These are phyloP conservation scores for Semnornis frantzii DNA, from an alignment of 2,113 vertebrate species.

Conservation along the genomic window DNA sequence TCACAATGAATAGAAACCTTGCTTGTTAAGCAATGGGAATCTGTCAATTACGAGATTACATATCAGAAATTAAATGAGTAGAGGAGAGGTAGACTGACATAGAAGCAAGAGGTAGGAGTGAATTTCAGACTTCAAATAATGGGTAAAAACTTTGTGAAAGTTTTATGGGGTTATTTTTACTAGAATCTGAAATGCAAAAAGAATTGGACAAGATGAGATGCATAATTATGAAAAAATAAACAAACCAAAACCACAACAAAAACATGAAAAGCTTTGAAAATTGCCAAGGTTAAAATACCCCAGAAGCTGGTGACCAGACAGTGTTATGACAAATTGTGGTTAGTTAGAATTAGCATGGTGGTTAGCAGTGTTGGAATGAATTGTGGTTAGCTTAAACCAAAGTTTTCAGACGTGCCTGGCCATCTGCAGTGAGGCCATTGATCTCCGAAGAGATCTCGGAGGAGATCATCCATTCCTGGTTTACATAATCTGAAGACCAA, in stretches of 20 bases:
- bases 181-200: background rate
- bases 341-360: background rate
- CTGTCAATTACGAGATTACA: background rate
- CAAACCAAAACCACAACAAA: too few relatives aligned
- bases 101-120: background rate
- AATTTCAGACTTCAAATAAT: background rate
- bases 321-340: background rate
- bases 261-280: background rate
- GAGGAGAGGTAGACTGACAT: background rate
- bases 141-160: background rate
- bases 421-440: background rate
- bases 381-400: background rate
- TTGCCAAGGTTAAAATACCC: background rate
- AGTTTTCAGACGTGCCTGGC: background rate
- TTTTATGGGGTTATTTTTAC: background rate
- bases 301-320: background rate
- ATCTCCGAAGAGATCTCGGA: background rate
- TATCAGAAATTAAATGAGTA: background rate
- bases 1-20: background rate
- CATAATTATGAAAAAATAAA: background rate
- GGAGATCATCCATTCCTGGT: background rate
- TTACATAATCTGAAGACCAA: background rate
- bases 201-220: background rate
- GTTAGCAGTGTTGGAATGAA: background rate
- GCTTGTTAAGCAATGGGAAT: background rate